Base-by-base conservation (phyloP, 1,140 invertebrate species). In the Hylyphantes graminicola region DNA sequence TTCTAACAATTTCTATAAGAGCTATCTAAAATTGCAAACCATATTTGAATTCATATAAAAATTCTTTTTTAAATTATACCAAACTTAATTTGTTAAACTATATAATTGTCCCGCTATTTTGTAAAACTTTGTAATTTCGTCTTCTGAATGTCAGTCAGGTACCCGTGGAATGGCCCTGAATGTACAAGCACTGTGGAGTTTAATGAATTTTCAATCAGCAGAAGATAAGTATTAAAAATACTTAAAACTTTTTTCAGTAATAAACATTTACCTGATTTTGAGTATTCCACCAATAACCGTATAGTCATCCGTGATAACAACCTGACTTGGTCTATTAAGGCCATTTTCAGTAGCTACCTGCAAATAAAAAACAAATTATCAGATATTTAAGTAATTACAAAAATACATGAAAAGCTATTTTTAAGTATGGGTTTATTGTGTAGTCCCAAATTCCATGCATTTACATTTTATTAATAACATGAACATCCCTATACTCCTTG, bases 261-360 rank as follows among this genome's bases (percentile, higher is more conserved):
- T 5, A 54, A 19, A 50, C 53, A 63, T 59, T 21, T 59, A 77
- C 82, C 65, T 65, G 13, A 85, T 85, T 85, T 85, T 85, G 7
- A 85, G 17, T 9, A 85, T 68, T 19, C 74, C 82, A 15, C 73
- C 82, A 59, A 77, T 70, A 11, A 85, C 74, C 7, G 73, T 76
- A 70, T 85, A 85, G 17, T 85, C 82, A 77, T 85, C 82, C 21
- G 82, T 85, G 51, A 85, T 85, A 53, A 85, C 35, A 51, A 85
- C 74, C 6, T 85, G 63, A 35, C 68, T 59, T 15, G 79, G 68
- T 70, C 35, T 83, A 21, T 54, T 13, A 11, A 64, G 13, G 15
- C 80, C 80, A 83, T 75, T 75, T 65, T 72, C 70, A 35, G 9
- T 70, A 19, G 68, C 17, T 8, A 74, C 17, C 72, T 74, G 13